phyloP scores from a whole-genome alignment of 2,113 vertebrate genomes.

The Sceloporus tristichus region DNA sequence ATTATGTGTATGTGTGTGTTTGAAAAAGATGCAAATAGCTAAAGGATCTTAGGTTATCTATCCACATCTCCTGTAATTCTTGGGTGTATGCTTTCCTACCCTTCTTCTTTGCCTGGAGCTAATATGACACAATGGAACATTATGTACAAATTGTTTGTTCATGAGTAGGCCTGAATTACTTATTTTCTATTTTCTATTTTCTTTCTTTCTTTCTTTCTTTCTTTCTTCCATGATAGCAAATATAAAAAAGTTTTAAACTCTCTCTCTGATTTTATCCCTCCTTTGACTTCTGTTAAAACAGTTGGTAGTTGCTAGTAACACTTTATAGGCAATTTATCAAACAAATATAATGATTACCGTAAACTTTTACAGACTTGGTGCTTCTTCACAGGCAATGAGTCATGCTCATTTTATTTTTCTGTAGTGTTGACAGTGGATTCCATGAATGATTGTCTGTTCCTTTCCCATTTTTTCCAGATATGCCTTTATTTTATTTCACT shows the following conservation, averaged over 20 bases:
- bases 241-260: conserved; percentile 39
- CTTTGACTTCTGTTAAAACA: conserved; percentile 47
- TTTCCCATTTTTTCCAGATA: not conserved
- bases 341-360: not conserved
- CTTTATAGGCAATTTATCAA: conserved; percentile 49
- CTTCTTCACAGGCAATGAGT: not conserved
- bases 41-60: conserved; percentile 38
- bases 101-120: conserved; percentile 53
- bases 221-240: conserved; percentile 54
- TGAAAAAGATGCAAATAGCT: conserved; percentile 59
- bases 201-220: conserved; percentile 58
- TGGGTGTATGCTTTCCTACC: conserved; percentile 50
- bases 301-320: conserved; percentile 15
- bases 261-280: conserved; percentile 43
- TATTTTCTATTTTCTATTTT: conserved; percentile 66
- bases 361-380: conserved; percentile 29
- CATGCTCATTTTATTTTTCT: not conserved
- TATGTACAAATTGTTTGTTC: conserved; percentile 61
- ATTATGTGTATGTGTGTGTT: conserved; percentile 30
- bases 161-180: conserved; percentile 70
- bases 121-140: conserved; percentile 37
- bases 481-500: not conserved
- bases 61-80: conserved; percentile 52
- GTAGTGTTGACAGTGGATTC: not conserved
- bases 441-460: not conserved